phyloP scores from a whole-genome alignment of 1,140 invertebrate genomes.

The Chironomus striatipennis region DNA sequence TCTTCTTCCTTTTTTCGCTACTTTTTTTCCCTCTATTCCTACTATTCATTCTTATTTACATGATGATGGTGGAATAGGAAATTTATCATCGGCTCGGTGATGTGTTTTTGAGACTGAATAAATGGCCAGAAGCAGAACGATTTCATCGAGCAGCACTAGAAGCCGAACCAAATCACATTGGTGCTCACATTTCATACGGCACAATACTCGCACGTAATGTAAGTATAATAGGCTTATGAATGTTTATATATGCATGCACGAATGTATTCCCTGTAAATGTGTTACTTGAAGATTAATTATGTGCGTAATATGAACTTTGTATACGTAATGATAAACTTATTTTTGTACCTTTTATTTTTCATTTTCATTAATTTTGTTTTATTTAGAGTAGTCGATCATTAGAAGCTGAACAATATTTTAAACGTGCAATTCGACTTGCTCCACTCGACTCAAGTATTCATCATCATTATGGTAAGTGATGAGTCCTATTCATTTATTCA shows the following conservation, averaged over 20 bases:
- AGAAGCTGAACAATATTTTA: conserved; percentile 85
- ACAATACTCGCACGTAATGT: conserved; percentile 85
- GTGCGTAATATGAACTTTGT: too few relatives aligned
- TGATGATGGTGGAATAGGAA: conserved; percentile 27
- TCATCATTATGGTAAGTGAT: conserved; percentile 71
- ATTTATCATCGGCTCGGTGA: conserved; percentile 52
- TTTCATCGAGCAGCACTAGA: conserved; percentile 75
- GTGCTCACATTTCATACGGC: conserved; percentile 83
- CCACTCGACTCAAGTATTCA: conserved; percentile 73
- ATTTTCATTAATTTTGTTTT: conserved; percentile 18
- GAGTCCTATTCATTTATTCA: conserved; percentile 31
- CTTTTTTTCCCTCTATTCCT: background rate
- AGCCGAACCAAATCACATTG: conserved; percentile 75
- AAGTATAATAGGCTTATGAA: conserved; percentile 40
- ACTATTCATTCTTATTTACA: background rate
- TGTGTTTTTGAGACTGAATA: conserved; percentile 69
- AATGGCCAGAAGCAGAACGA: conserved; percentile 69
- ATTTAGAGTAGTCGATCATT: conserved; percentile 65
- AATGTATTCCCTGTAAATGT: too few relatives aligned
- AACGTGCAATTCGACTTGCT: conserved; percentile 70
- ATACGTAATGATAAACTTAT: too few relatives aligned
- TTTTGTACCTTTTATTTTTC: background rate
- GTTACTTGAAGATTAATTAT: too few relatives aligned
- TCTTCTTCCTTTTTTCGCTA: background rate
- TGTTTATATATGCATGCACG: background rate